Conservation (phyloP, 35 echinoderm and acorn worm genomes). For the Acanthaster planci region DNA sequence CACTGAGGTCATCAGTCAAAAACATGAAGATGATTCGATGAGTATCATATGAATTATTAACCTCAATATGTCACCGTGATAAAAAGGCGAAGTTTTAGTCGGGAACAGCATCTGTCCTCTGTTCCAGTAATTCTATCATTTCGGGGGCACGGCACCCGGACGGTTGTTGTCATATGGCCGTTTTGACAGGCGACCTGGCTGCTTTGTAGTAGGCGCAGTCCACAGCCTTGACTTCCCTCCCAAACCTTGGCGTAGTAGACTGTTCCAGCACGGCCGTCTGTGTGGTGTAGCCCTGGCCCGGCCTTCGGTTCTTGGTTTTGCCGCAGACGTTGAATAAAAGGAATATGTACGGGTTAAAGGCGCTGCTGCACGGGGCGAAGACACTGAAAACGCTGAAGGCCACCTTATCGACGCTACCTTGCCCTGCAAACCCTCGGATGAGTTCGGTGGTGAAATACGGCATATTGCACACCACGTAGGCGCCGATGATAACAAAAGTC, state of each 20-base stretch:
- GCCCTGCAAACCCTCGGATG: conserved; percentile 35
- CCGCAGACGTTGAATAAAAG: conserved; percentile 79
- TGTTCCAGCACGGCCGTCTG: conserved; percentile 39
- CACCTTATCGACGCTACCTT: conserved; percentile 29
- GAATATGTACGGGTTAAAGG: conserved; percentile 85
- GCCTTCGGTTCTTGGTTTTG: conserved; percentile 35
- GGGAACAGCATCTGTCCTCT: background rate
- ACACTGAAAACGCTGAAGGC: conserved; percentile 75
- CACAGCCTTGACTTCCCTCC: background rate
- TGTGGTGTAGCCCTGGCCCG: conserved; percentile 34
- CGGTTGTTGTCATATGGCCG: conserved; percentile 3
- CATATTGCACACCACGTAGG: conserved; percentile 78
- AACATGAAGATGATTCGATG: no score
- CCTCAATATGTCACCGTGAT: no score
- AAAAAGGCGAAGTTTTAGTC: background rate
- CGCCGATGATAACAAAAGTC: conserved; percentile 89
- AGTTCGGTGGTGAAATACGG: conserved; percentile 81
- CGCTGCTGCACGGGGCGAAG: conserved; percentile 81
- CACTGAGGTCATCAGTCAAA: no score
- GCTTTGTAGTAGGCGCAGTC: conserved; percentile 1
- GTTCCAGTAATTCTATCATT: background rate
- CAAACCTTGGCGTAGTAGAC: background rate
- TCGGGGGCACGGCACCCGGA: background rate
- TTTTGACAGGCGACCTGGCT: background rate
- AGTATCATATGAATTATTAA: no score